phyloP scores from a whole-genome alignment of 2,113 vertebrate species.

The Zapornia atra region DNA sequence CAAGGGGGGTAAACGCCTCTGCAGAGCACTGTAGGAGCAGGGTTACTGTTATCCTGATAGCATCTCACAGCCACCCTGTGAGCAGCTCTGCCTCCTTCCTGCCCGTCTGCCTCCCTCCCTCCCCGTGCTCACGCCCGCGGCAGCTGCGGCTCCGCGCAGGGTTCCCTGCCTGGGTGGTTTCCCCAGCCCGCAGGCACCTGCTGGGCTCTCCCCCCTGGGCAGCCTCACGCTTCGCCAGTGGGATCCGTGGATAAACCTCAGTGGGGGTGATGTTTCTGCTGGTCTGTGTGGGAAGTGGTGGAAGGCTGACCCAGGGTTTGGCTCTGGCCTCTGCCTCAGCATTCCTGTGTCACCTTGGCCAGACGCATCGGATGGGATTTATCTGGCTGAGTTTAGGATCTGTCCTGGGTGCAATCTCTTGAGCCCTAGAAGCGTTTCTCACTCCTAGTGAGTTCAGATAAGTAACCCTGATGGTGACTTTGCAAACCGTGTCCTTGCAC shows the following conservation, averaged over 20 bases:
- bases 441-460: neutral
- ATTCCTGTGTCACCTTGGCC: neutral
- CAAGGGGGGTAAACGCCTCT: conserved; percentile 44
- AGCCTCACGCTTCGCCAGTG: neutral
- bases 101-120: neutral
- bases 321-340: neutral
- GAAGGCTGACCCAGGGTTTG: neutral
- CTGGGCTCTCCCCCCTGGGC: neutral
- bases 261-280: neutral
- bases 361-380: neutral
- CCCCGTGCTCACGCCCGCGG: fast-evolving
- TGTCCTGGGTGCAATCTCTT: neutral
- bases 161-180: fast-evolving
- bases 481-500: neutral
- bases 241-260: neutral
- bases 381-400: neutral
- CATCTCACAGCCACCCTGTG: neutral
- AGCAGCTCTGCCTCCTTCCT: conserved; percentile 16
- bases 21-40: neutral
- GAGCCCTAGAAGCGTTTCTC: neutral
- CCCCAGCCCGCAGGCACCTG: neutral
- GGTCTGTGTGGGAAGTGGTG: neutral
- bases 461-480: neutral
- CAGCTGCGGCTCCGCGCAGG: neutral
- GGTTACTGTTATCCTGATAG: neutral